Base-by-base conservation (phyloP, 2,113 vertebrate genomes). In the Jaculus jaculus region DNA sequence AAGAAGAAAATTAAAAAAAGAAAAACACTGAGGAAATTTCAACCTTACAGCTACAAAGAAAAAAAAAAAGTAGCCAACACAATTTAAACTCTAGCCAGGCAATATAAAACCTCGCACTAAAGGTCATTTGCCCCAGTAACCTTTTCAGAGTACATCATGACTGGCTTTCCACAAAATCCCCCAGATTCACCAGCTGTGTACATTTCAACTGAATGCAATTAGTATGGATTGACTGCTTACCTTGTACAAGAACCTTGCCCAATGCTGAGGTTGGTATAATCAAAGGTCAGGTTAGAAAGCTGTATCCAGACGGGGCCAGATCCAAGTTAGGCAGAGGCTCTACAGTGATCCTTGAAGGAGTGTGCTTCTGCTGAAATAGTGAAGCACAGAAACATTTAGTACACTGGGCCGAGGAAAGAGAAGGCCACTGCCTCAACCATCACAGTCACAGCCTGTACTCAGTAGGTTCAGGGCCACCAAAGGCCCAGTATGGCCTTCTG, bases 401-500 rank as follows among this genome's bases (percentile, higher is more conserved):
- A 73, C 18, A 73, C 37, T 34, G 10, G 20, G 1, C 17, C 5
- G 28, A 30, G 74, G 16, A 51, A 16, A 7, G 11, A 26, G 6
- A 15, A 21, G 16, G 32, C 24, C 3, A 32, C 2, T 11, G n/a
- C n/a, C n/a, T 9, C 34, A 20, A 23, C 58, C n/a, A 7, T 37
- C 78, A 37, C 21, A 10, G 20, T 34, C 3, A 30, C 54, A 34
- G 9, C 26, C 78, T 61, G 54, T 11, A 26, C 47, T 28, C 11
- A 5, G 20, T n/a, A 37, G 21, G 12, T 16, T 11, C 54, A 37
- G 21, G 3, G 2, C 10, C 9, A 7, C 21, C 7, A 10, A 4
- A 60, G 20, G 32, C 32, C n/a, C 77, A 58, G 4, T 20, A 30
- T 3, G 51, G 30, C 17, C 26, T 30, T 60, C 54, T 58, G 32